Base-by-base conservation (phyloP, 2,797 vertebrate genomes). In the Taeniopygia guttata region DNA sequence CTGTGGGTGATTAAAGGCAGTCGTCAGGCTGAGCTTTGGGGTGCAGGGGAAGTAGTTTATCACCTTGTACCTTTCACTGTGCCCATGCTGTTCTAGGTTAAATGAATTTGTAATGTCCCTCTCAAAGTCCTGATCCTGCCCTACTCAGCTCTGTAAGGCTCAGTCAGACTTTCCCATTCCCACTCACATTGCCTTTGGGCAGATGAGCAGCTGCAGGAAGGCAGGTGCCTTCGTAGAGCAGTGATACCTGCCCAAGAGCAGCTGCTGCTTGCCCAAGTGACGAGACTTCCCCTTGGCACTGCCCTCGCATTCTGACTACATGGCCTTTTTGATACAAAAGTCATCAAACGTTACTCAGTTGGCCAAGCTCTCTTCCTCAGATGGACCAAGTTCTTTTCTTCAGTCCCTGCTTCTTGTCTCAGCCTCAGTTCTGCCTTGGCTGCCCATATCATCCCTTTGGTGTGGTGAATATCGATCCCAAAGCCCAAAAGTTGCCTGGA, bases 381-480 rank as follows among this genome's bases (percentile, higher is more conserved):
- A 51, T 68, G 55, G 18, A 63, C 22, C 34, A 56, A 86, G 4
- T 2, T 79, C 16, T 51, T 18, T 54, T 63, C 30, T 67, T 76
- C 48, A n/a, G 11, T 40, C 20, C 7, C 8, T 29, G 5, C 19
- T 25, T 74, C 58, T 56, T 30, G 34, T 54, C 17, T 77, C 38
- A 54, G 42, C 19, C 32, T 84, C 42, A 70, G 21, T 42, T 60
- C 62, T 68, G 21, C 26, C 72, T 76, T 55, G 38, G 32, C 45
- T 93, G 34, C 27, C 11, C 26, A 56, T 18, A 52, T 58, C 10
- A n/a, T 56, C 48, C 26, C 14, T 76, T 80, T 58, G 45, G 14
- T 4, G 1, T 36, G 34, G 25, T 1, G 2, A 66, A 56, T 1
- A 3, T 34, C 0, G 0, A 1, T n/a, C 11, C 8, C 43, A 87